Conservation (phyloP, 2,113 vertebrate genomes). For the Archilochus colubris region DNA sequence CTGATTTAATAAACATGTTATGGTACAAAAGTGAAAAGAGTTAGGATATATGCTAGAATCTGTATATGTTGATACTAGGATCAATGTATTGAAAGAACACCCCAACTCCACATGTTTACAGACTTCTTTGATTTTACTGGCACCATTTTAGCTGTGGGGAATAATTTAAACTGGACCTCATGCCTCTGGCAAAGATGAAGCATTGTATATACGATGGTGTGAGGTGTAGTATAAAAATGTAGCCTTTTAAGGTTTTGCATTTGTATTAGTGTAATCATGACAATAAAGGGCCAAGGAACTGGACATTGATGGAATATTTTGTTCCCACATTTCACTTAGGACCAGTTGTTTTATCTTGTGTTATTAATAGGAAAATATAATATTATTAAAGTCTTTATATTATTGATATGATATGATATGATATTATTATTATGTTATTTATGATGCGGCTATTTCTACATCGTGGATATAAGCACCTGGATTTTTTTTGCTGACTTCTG, state of each 20-base stretch:
- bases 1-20: not conserved
- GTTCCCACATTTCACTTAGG: not conserved
- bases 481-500: not conserved
- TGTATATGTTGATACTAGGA: not conserved
- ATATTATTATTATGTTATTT: not conserved
- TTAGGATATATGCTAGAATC: not conserved
- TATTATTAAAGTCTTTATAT: not conserved
- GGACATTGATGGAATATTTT: not conserved
- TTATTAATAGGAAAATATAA: not conserved
- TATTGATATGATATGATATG: not conserved
- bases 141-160: not conserved
- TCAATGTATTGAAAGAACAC: not conserved
- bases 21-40: not conserved
- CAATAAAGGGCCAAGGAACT: not conserved
- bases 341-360: not conserved
- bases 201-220: not conserved
- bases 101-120: accelerated
- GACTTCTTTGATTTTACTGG: not conserved
- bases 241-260: not conserved
- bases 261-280: not conserved
- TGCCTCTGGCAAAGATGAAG: not conserved
- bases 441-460: not conserved
- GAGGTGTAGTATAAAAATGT: not conserved
- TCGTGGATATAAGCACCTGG: not conserved
- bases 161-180: not conserved